phyloP scores from a whole-genome alignment of 1,140 invertebrate species.

The Phenacoccus solenopsis region DNA sequence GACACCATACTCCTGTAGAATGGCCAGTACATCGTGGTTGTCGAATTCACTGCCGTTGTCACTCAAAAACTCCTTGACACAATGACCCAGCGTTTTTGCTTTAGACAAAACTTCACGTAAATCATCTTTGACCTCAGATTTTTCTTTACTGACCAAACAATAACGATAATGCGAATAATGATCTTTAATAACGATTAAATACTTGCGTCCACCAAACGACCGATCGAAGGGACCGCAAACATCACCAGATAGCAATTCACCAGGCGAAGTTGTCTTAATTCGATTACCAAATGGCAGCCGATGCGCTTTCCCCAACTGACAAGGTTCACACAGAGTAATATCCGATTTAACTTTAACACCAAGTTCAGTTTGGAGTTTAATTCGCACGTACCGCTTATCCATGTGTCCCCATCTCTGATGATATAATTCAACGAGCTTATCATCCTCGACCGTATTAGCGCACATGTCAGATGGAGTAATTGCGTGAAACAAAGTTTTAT shows the following conservation, averaged over 20 bases:
- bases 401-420: conserved; percentile 30
- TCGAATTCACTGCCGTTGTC: conserved; percentile 29
- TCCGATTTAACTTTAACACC: conserved; percentile 25
- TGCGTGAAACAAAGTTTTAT: conserved; percentile 25
- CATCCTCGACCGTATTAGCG: conserved; percentile 19
- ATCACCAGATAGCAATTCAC: conserved; percentile 29
- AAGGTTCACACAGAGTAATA: conserved; percentile 28
- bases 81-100: conserved; percentile 25
- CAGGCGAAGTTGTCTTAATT: conserved; percentile 24
- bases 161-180: conserved; percentile 30
- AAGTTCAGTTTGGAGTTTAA: conserved; percentile 24
- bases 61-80: conserved; percentile 29
- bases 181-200: conserved; percentile 30
- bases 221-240: conserved; percentile 29
- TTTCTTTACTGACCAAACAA: conserved; percentile 28
- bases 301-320: conserved; percentile 30
- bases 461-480: conserved; percentile 21
- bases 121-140: conserved; percentile 28
- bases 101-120: conserved; percentile 27
- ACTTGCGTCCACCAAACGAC: conserved; percentile 28
- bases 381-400: conserved; percentile 28
- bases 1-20: conserved; percentile 26
- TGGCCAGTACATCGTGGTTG: conserved; percentile 27
- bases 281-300: conserved; percentile 29
- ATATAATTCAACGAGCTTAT: conserved; percentile 27